phyloP scores from a whole-genome alignment of 2,113 vertebrate species.

The Cyrtonyx montezumae region DNA sequence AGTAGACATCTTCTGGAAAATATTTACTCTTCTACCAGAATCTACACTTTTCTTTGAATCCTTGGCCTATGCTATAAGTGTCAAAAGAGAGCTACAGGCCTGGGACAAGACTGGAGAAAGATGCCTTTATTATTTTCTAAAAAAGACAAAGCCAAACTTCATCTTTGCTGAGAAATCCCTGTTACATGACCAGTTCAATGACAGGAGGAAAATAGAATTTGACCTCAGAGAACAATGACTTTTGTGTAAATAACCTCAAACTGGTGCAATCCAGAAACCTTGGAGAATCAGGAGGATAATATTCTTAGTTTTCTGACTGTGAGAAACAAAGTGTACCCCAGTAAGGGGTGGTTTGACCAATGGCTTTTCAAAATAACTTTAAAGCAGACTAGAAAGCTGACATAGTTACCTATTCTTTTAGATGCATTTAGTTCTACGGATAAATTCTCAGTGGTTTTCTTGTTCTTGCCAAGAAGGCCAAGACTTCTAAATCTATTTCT shows the following conservation, averaged over 20 bases:
- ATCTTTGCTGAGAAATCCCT: background rate
- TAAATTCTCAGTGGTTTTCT: background rate
- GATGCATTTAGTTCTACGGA: background rate
- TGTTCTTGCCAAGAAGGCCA: background rate
- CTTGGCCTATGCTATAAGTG: background rate
- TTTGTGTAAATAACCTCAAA: conserved; percentile 23
- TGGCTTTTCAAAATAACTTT: background rate
- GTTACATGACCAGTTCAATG: background rate
- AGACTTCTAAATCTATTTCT: background rate
- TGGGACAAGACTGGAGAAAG: background rate
- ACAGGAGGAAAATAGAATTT: background rate
- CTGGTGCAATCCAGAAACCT: conserved; percentile 7
- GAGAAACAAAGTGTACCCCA: background rate
- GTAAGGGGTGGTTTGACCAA: background rate
- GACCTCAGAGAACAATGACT: conserved; percentile 15
- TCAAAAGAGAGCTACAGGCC: background rate
- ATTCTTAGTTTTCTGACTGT: background rate
- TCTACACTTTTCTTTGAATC: background rate
- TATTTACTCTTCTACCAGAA: background rate
- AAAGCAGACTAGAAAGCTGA: background rate
- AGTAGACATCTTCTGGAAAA: background rate
- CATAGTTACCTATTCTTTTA: background rate
- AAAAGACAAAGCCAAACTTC: background rate
- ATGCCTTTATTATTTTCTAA: background rate
- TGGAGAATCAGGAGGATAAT: background rate